Evolutionary conservation across 64 coral and sea anemone species (phyloP), one percentile per base, ranked within the genome.

Genomic region (Pocillopora damicornis): DNA sequence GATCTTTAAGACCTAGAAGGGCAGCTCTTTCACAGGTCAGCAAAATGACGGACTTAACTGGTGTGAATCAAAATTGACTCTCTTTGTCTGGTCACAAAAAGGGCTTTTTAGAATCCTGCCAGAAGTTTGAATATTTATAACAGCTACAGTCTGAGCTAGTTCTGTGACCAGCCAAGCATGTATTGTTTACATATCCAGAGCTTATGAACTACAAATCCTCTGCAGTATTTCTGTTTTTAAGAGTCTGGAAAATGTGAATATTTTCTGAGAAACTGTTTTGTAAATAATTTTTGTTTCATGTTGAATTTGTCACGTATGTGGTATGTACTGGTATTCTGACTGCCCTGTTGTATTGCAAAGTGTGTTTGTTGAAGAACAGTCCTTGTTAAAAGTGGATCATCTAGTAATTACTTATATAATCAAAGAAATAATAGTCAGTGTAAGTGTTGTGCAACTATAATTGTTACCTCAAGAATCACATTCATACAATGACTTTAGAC

Each of bases 111-210:
- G 64, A 73, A 72, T 85, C 64, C 63, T 72, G 35, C 9, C 9
- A 71, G 81, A 85, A 71, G 63, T 72, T 85, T 85, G 81, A 85
- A 85, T 85, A 85, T 85, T 85, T 85, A 85, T 85, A 85, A 72
- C 36, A 42, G 81, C 64, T 35, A 69, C 62, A 85, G 81, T 51
- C 42, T 30, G 30, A 51, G 42, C 3, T 51, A 51, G 42, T 56
- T 85, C 42, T 58, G 63, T 85, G 81, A 85, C 81, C 81, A 85
- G 81, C 17, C 81, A 85, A 85, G 81, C 81, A n/a, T 85, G 37
- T 13, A 71, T 85, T 85, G 81, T 85, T 85, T 85, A 85, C 38
- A 14, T 85, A 71, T 37, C 34, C 72, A 58, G 63, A 58, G 23
- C 64, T 85, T 71, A 25, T 20, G 20, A 12, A 72, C 14, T 69